Conservation (phyloP, 2,888 invertebrate genomes). For the Diplazon laetatorius region DNA sequence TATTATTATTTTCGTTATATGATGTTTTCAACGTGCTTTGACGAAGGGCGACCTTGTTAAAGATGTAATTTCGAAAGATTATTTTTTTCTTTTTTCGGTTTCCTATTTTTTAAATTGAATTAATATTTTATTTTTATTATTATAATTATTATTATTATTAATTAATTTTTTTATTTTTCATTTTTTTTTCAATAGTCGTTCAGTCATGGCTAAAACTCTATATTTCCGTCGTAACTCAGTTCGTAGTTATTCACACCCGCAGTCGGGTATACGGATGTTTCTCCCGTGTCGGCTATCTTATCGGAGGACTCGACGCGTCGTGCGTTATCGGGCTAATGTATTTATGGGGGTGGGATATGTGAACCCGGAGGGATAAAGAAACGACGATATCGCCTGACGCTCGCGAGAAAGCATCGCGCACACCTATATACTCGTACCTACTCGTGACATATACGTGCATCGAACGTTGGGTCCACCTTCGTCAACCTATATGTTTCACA, state of each 20-base stretch:
- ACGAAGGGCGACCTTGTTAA: background rate
- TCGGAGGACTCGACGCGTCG: conserved; percentile 69
- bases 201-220: conserved; percentile 54
- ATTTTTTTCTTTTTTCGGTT: background rate
- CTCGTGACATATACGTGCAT: conserved; percentile 37
- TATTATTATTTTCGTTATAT: too few relatives aligned
- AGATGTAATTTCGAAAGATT: background rate
- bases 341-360: conserved; percentile 78
- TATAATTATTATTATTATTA: too few relatives aligned
- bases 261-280: conserved; percentile 65
- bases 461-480: conserved; percentile 45
- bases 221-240: conserved; percentile 49
- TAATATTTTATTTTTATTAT: background rate
- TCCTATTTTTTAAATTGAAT: too few relatives aligned
- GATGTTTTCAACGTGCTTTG: too few relatives aligned
- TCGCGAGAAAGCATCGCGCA: conserved; percentile 46
- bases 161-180: too few relatives aligned
- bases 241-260: conserved; percentile 50
- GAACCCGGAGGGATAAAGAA: conserved; percentile 65
- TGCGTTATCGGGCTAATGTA: conserved; percentile 77
- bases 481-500: too few relatives aligned
- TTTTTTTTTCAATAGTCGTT: background rate
- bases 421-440: too few relatives aligned
- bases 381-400: conserved; percentile 47
- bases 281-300: conserved; percentile 73